Evolutionary conservation across 2,113 vertebrate genomes (phyloP), one percentile per base, ranked within the genome.

Genomic region (Piliocolobus tephrosceles): DNA sequence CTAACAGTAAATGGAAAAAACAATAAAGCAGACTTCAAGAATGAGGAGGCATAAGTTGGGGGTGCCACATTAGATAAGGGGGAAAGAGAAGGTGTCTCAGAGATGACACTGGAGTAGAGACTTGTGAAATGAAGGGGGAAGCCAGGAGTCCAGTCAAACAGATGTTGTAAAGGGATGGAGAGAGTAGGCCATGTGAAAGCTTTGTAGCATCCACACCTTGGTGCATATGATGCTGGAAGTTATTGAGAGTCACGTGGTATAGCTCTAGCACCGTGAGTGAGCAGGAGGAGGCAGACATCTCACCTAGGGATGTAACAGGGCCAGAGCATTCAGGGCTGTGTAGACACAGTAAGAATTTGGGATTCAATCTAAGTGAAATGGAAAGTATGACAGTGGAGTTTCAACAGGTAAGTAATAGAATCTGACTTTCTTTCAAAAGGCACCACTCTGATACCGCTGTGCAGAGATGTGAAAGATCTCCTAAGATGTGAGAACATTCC

Each of bases 151-250:
- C 45, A 75, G 32, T 4, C 11, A 27, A 23, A 6, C 1, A 22
- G 1, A 13, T 9, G 2, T 52, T 7, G 22, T 3, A 4, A 13
- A 0, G 30, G 22, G 14, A 17, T 8, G 57, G 38, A 9, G 10
- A 55, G 72, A 76, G 10, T 0, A 45, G 50, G 17, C 5, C 27
- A 1, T 64, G 16, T 22, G 61, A 27, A 72, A 50, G 2, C 23
- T 14, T 2, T 8, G 8, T 3, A 32, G 13, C 17, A 90, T 40
- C 8, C 55, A 7, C 20, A 52, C 3, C 4, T 64, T 70, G 22
- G 7, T n/a, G 50, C 38, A 2, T 66, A 32, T 90, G 30, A 45
- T 25, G 17, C 17, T 17, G 35, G 22, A 17, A 50, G 18, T 2
- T 35, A n/a, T 35, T 68, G 10, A 68, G 18, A 82, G 45, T 13